phyloP scores from a whole-genome alignment of 2,797 vertebrate genomes.

The Myotis myotis region DNA sequence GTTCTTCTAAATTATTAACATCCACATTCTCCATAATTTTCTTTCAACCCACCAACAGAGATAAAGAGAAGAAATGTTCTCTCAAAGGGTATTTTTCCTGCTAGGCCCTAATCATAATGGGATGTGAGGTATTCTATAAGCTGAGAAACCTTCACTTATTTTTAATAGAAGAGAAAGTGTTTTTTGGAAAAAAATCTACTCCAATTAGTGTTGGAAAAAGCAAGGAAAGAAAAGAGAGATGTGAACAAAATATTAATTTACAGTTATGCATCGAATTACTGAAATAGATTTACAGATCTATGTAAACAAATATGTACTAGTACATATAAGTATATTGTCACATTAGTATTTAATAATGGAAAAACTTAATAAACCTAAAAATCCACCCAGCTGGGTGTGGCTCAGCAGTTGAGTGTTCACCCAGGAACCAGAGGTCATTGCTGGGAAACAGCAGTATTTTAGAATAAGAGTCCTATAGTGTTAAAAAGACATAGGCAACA shows the following conservation, averaged over 20 bases:
- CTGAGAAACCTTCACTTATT: background rate
- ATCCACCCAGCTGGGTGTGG: background rate
- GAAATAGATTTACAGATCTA: background rate
- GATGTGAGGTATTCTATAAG: background rate
- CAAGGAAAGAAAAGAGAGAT: background rate
- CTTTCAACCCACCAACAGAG: slow-evolving; percentile 10
- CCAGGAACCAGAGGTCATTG: background rate
- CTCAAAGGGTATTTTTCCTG: background rate
- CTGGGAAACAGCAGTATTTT: background rate
- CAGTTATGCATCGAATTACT: background rate
- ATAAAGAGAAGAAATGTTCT: background rate
- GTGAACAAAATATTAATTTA: background rate
- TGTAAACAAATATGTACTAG: background rate
- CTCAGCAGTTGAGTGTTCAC: too few species aligned
- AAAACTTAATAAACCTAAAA: background rate
- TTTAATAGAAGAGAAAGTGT: background rate
- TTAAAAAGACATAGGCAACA: background rate
- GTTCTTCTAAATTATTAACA: slow-evolving; percentile 54
- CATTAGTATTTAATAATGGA: background rate
- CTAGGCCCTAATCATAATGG: background rate
- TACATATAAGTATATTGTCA: background rate
- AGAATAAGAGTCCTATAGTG: background rate
- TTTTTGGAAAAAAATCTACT: background rate
- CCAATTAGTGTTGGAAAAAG: background rate
- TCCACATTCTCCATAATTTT: slow-evolving; percentile 44